Percentiles rank a stretch among this genome's conserved stretches.
phyloP scores from a whole-genome alignment of 2,113 vertebrate species.

The Alethe diademata region DNA sequence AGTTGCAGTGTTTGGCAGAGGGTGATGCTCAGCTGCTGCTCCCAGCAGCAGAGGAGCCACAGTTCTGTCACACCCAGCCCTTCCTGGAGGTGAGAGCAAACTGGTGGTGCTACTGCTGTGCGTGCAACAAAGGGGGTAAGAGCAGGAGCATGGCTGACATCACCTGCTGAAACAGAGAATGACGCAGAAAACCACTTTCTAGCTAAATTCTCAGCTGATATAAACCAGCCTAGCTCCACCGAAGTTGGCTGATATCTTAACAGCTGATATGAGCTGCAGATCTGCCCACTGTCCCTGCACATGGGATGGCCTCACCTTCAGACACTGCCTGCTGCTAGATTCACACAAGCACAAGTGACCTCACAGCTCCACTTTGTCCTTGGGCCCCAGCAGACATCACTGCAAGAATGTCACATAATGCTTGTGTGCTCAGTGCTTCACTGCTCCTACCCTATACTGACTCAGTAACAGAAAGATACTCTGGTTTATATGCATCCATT shows the following conservation, averaged over 20 bases:
- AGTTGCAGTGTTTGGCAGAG: neutral
- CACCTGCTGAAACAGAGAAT: neutral
- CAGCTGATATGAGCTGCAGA: neutral
- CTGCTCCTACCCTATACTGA: neutral
- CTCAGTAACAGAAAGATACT: neutral
- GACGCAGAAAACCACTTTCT: neutral
- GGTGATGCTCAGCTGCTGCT: neutral
- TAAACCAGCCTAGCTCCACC: neutral
- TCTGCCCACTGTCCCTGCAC: neutral
- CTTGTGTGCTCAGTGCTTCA: neutral
- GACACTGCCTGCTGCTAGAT: neutral
- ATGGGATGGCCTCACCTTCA: neutral
- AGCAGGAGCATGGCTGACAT: neutral
- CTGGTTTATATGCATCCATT: neutral
- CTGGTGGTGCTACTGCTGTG: neutral
- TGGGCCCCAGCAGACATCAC: neutral
- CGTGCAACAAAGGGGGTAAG: neutral
- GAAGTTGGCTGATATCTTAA: neutral
- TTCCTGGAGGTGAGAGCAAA: neutral
- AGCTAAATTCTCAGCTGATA: neutral
- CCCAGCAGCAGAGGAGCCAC: neutral
- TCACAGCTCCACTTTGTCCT: neutral
- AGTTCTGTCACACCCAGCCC: neutral
- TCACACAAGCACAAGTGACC: neutral
- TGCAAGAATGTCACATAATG: neutral